phyloP scores from a whole-genome alignment of 2,113 vertebrate genomes.

The Puma concolor region DNA sequence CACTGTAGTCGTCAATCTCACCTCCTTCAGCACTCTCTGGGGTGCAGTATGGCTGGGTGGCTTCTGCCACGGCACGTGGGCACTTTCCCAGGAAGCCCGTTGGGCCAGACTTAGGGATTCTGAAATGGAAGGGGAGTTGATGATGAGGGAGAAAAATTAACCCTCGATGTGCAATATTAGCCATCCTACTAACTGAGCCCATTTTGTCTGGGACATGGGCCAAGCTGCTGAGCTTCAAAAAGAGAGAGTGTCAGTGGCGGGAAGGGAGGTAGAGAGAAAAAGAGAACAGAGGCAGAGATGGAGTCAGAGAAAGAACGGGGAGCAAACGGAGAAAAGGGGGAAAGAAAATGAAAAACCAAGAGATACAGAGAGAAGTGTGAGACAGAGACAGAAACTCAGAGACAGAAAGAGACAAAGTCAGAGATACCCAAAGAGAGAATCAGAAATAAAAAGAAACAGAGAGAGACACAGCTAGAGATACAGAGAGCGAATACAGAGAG shows the following conservation, averaged over 20 bases:
- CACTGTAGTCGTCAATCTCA: not conserved
- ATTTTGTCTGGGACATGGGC: not conserved
- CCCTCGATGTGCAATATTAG: not conserved
- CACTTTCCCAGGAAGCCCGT: conserved; percentile 59
- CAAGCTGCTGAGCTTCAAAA: not conserved
- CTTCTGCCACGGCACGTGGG: not conserved
- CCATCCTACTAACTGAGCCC: accelerated
- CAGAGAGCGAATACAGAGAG: not conserved
- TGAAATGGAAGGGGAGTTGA: conserved; percentile 46
- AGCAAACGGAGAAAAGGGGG: not conserved
- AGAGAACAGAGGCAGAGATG: not conserved
- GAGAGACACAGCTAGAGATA: not conserved
- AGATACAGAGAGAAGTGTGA: not conserved
- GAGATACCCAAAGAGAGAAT: not conserved
- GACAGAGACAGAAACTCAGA: not conserved
- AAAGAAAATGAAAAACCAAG: not conserved
- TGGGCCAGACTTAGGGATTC: not conserved
- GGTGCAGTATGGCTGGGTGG: not conserved
- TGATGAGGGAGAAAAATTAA: not conserved
- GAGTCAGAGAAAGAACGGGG: not conserved
- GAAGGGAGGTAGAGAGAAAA: not conserved
- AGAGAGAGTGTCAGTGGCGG: accelerated
- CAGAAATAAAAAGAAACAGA: not conserved
- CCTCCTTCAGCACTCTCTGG: conserved; percentile 1
- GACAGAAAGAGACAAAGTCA: not conserved